Base-by-base conservation (phyloP, 2,888 invertebrate genomes). In the Conchocele bisecta region DNA sequence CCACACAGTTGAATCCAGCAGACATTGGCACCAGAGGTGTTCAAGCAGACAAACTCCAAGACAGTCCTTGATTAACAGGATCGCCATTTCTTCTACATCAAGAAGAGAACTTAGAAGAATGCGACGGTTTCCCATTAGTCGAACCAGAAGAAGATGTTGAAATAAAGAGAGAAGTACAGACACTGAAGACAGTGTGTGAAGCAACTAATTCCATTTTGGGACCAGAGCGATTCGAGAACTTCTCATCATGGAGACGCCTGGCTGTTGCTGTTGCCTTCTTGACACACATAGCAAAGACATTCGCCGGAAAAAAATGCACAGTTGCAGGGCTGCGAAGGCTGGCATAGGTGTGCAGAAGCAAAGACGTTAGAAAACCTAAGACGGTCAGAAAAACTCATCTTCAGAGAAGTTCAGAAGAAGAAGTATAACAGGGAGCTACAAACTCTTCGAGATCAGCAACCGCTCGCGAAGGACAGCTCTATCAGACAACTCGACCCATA, bases 321-420 rank as follows among this genome's bases (percentile, higher is more conserved):
- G n/a, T n/a, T n/a, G n/a, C n/a, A n/a, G n/a, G n/a, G n/a, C n/a
- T 64, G 58, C 35, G 42, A 17, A 5, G 61, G 54, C 11, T 71
- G 60, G 71, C 63, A 72, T 28, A 29, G 41, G 28, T 57, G 37
- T 15, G 6, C 7, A 6, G 20, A 35, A 28, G 37, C n/a, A 6
- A 39, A n/a, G 35, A 24, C 39, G 11, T 51, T n/a, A n/a, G n/a
- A n/a, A n/a, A n/a, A n/a, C n/a, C n/a, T n/a, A n/a, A n/a, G n/a
- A n/a, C n/a, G n/a, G n/a, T n/a, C 22, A 37, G 15, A 63, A 61
- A 11, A 61, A 67, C 15, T 64, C 26, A 41, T 39, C n/a, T n/a
- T n/a, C n/a, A n/a, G n/a, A n/a, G n/a, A n/a, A n/a, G n/a, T n/a
- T n/a, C n/a, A n/a, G n/a, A n/a, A n/a, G n/a, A n/a, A n/a, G n/a